phyloP scores from a whole-genome alignment of 2,888 invertebrate genomes.

The Phengaris alcon region DNA sequence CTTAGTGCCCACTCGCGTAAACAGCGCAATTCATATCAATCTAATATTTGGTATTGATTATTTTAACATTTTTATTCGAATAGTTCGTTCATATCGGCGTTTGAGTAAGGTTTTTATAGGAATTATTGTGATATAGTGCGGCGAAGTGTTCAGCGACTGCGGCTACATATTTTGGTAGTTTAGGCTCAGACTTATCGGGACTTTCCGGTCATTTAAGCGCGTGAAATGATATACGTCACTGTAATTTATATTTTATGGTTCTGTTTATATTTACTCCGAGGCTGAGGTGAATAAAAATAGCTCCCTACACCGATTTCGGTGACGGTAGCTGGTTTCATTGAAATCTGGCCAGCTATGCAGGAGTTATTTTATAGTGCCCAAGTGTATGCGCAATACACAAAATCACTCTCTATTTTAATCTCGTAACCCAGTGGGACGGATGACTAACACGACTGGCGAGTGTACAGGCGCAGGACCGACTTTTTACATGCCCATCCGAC shows the following conservation, averaged over 20 bases:
- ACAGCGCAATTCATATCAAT: conserved; percentile 1
- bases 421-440: too few relatives aligned
- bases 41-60: neutral
- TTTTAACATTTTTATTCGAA: conserved; percentile 12
- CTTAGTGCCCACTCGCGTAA: neutral
- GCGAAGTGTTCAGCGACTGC: conserved; percentile 46
- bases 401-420: too few relatives aligned
- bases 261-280: conserved; percentile 40
- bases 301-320: too few relatives aligned
- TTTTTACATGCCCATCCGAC: too few relatives aligned
- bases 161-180: conserved; percentile 41
- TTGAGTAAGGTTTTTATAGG: conserved; percentile 22
- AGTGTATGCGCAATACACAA: too few relatives aligned
- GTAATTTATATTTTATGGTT: conserved; percentile 48
- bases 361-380: too few relatives aligned
- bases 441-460: too few relatives aligned
- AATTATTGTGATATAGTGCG: conserved; percentile 45
- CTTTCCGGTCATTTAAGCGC: conserved; percentile 65
- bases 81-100: conserved; percentile 25
- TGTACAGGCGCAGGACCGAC: too few relatives aligned
- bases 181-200: conserved; percentile 59
- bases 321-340: too few relatives aligned
- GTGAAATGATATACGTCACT: conserved; percentile 51
- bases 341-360: too few relatives aligned
- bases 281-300: conserved; percentile 19